A percentile compares a stretch with the other conserved stretches of the same genome.
phyloP scores from a whole-genome alignment of 2,888 invertebrate species.

The Rhagium mordax region DNA sequence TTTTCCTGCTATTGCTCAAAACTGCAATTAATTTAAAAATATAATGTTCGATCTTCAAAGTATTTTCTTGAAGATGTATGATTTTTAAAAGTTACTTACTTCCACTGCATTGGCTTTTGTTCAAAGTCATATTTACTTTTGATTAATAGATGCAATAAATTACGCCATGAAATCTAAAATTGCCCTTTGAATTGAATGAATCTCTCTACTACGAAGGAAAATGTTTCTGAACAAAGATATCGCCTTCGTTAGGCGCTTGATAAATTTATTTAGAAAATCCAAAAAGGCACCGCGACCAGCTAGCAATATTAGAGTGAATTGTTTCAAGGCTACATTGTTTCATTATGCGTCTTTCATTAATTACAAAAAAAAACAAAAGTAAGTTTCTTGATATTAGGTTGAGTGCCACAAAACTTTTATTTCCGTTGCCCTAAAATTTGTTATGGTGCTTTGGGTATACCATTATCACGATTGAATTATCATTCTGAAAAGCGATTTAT shows the following conservation, averaged over 20 bases:
- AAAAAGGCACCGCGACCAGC: background rate
- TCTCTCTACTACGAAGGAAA: background rate
- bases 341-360: background rate
- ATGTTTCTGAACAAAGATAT: conserved; percentile 7
- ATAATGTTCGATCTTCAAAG: background rate
- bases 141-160: conserved; percentile 6
- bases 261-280: conserved; percentile 14
- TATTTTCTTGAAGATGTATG: background rate
- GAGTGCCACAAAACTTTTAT: background rate
- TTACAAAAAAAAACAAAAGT: conserved; percentile 2
- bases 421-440: background rate
- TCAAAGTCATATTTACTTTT: background rate
- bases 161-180: background rate
- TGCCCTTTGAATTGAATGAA: conserved; percentile 12
- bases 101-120: background rate
- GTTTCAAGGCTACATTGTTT: background rate
- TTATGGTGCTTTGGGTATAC: background rate
- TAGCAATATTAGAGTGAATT: conserved; percentile 6
- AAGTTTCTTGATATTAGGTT: background rate
- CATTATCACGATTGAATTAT: background rate
- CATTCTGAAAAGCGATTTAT: background rate
- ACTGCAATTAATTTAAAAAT: too few species aligned
- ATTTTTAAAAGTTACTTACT: background rate
- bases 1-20: too few species aligned
- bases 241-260: background rate